A percentile compares a stretch with the other conserved stretches of the same genome.
Evolutionary conservation across 2,888 invertebrate species (phyloP).

Genomic region (Ferdinandea cuprea): DNA sequence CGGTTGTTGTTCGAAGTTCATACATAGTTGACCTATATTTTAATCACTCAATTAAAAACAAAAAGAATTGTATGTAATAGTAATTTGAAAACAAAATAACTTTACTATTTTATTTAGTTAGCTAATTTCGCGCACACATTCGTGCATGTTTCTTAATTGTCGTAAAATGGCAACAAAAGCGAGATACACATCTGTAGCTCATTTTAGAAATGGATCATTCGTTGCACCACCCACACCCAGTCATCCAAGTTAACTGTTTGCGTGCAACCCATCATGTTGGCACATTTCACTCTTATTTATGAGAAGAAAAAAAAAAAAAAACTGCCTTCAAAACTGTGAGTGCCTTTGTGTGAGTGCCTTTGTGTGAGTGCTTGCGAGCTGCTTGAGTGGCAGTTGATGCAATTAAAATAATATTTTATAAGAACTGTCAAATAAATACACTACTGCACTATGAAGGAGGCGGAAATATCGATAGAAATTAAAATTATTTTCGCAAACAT

Average conservation of each 20-base stretch:
- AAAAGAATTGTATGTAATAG: too few relatives aligned
- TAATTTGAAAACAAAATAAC: too few relatives aligned
- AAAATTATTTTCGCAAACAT: conserved; percentile 8
- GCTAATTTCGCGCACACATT: too few relatives aligned
- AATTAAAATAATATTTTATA: conserved; percentile 19
- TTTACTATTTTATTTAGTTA: too few relatives aligned
- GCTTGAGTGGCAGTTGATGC: conserved; percentile 23
- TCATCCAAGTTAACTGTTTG: not conserved
- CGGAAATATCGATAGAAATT: conserved; percentile 10
- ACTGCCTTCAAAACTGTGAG: too few relatives aligned
- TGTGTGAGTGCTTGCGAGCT: too few relatives aligned
- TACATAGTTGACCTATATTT: too few relatives aligned
- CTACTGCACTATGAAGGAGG: not conserved
- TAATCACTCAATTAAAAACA: too few relatives aligned
- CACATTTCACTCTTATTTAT: too few relatives aligned
- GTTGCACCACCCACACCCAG: not conserved
- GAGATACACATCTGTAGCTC: conserved; percentile 13
- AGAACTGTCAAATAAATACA: not conserved
- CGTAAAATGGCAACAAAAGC: not conserved
- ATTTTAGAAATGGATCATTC: not conserved
- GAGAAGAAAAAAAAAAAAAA: too few relatives aligned
- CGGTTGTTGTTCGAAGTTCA: too few relatives aligned
- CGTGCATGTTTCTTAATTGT: conserved; percentile 7
- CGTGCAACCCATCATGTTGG: not conserved
- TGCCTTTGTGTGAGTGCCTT: too few relatives aligned